A percentile compares a stretch with the other conserved stretches of the same genome.
These are phyloP conservation scores for Pantala flavescens DNA, from an alignment of 1,140 invertebrate species.

Conservation along the genomic window DNA sequence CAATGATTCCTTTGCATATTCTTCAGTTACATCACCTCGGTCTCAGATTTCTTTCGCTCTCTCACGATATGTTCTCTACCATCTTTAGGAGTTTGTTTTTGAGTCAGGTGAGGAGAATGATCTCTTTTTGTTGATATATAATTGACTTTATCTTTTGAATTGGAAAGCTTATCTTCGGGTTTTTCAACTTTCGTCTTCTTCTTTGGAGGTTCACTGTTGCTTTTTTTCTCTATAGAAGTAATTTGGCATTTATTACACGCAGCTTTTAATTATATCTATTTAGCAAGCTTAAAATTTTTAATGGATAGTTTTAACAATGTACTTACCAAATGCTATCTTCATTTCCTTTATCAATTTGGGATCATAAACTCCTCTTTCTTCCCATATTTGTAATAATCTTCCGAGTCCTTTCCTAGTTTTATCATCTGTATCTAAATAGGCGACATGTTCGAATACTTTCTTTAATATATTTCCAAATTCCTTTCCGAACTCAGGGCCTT, in stretches of 20 bases:
- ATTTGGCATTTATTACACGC: constrained; percentile 34
- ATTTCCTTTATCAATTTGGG: constrained; percentile 62
- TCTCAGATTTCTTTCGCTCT: constrained; percentile 41
- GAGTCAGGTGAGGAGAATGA: neutral
- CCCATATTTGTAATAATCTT: constrained; percentile 81
- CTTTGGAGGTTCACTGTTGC: constrained; percentile 34
- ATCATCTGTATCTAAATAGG: constrained; percentile 51
- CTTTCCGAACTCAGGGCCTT: constrained; percentile 89
- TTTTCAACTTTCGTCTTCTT: constrained; percentile 23
- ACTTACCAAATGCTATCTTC: constrained; percentile 45
- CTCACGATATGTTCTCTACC: constrained; percentile 21
- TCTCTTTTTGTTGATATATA: neutral
- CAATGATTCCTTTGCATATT: too few relatives aligned
- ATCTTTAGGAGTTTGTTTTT: neutral
- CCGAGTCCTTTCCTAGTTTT: constrained; percentile 68
- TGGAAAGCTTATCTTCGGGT: constrained; percentile 19
- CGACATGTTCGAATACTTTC: constrained; percentile 74
- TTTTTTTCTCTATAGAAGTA: constrained; percentile 34
- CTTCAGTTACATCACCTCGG: constrained; percentile 31
- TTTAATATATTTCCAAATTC: constrained; percentile 67
- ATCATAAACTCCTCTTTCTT: constrained; percentile 83
- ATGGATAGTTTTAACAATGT: neutral
- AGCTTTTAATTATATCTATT: constrained; percentile 18
- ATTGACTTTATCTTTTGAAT: neutral
- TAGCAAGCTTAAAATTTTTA: neutral